Percentiles rank a stretch among this genome's conserved stretches.
phyloP scores from a whole-genome alignment of 2,888 invertebrate species.

The Dexiosoma caninum region DNA sequence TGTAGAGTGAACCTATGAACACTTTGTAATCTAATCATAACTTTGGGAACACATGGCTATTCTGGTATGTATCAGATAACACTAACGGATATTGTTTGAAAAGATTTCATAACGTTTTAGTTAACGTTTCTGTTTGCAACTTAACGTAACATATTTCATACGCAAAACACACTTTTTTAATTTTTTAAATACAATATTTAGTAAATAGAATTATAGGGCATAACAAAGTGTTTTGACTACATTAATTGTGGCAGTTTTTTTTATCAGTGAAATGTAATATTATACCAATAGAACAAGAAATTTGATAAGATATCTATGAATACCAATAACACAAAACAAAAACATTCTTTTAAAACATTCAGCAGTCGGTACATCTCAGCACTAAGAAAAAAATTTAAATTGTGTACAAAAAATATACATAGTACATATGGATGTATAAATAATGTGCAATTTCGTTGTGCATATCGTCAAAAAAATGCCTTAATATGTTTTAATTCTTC shows the following conservation, averaged over 20 bases:
- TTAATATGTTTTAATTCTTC: constrained; percentile 1
- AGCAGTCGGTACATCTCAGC: neutral
- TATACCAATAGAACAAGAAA: neutral
- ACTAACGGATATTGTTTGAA: neutral
- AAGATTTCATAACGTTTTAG: constrained; percentile 22
- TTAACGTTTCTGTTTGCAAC: constrained; percentile 1
- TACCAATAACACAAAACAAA: neutral
- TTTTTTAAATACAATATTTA: no score
- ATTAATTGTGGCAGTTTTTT: no score
- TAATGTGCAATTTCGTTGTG: no score
- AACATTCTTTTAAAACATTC: neutral
- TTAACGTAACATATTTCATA: no score
- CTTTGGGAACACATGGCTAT: neutral
- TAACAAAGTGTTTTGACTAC: no score
- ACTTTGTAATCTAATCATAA: constrained; percentile 33
- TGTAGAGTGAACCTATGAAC: neutral
- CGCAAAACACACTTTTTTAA: no score
- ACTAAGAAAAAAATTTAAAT: neutral
- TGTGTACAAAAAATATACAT: no score
- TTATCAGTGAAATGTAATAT: neutral
- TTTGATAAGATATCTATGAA: constrained; percentile 5
- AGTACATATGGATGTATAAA: no score
- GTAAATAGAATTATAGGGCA: no score
- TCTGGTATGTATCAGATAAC: neutral
- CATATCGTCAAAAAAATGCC: neutral